Evolutionary conservation across 1,140 invertebrate species (phyloP).

Genomic region (Caenorhabditis briggsae): DNA sequence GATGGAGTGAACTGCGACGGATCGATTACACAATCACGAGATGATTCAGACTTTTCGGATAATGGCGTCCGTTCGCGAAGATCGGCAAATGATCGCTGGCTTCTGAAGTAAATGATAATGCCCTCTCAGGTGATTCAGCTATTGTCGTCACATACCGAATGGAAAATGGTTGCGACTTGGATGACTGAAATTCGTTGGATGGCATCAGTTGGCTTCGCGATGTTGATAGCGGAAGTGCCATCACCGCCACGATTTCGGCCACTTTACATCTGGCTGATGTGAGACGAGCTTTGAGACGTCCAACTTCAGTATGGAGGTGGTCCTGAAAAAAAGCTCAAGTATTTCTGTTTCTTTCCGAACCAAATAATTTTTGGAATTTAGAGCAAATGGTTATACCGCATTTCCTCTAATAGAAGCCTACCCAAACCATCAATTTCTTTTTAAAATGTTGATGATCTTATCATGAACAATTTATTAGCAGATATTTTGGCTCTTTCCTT

Average conservation of each 20-base stretch:
- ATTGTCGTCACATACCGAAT: background rate
- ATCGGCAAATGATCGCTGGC: slow-evolving; percentile 50
- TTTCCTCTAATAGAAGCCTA: no score
- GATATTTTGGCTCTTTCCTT: no score
- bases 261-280: slow-evolving; percentile 44
- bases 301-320: slow-evolving; percentile 23
- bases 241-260: slow-evolving; percentile 32
- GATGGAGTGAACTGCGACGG: slow-evolving; percentile 30
- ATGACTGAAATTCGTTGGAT: slow-evolving; percentile 31
- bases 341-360: no score
- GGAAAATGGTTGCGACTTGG: slow-evolving; percentile 36
- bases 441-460: no score
- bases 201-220: slow-evolving; percentile 16
- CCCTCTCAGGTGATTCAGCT: background rate
- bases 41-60: slow-evolving; percentile 55
- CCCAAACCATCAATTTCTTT: no score
- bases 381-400: no score
- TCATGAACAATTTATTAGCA: no score
- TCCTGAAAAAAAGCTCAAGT: slow-evolving; percentile 50
- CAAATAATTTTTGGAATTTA: no score
- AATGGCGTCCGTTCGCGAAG: slow-evolving; percentile 45
- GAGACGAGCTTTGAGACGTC: slow-evolving; percentile 25
- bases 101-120: background rate
- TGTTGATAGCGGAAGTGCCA: slow-evolving; percentile 3
- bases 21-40: slow-evolving; percentile 47